phyloP scores from a whole-genome alignment of 2,797 vertebrate species.

The Vespertilio murinus region DNA sequence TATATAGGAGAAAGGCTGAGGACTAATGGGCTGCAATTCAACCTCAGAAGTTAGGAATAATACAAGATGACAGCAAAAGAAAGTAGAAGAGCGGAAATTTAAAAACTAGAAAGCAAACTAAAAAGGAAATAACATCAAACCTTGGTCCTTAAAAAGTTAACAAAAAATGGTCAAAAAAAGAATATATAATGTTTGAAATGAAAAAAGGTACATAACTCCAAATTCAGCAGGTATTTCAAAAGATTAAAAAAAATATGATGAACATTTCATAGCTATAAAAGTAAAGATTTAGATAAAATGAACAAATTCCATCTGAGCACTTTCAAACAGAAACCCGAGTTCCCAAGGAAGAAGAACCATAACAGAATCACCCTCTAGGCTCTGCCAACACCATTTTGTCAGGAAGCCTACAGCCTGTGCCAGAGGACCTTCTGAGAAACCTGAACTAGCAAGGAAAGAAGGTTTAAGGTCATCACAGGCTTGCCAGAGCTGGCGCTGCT shows the following conservation, averaged over 20 bases:
- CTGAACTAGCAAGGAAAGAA: background rate
- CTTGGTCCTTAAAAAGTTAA: background rate
- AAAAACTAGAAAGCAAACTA: rapidly evolving
- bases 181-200: background rate
- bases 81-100: rapidly evolving
- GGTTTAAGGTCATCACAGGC: background rate
- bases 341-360: background rate
- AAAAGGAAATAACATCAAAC: background rate
- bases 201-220: background rate
- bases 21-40: rapidly evolving
- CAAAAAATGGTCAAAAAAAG: background rate
- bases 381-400: rapidly evolving
- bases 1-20: background rate
- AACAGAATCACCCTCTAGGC: background rate
- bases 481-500: background rate
- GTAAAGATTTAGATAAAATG: background rate
- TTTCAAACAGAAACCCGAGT: background rate
- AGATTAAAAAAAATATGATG: background rate
- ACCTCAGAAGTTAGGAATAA: background rate
- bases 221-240: background rate
- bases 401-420: background rate
- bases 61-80: background rate
- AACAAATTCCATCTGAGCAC: rapidly evolving
- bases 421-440: background rate
- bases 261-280: background rate